Conservation (phyloP, 2,797 vertebrate genomes). For the Sphenodon punctatus region DNA sequence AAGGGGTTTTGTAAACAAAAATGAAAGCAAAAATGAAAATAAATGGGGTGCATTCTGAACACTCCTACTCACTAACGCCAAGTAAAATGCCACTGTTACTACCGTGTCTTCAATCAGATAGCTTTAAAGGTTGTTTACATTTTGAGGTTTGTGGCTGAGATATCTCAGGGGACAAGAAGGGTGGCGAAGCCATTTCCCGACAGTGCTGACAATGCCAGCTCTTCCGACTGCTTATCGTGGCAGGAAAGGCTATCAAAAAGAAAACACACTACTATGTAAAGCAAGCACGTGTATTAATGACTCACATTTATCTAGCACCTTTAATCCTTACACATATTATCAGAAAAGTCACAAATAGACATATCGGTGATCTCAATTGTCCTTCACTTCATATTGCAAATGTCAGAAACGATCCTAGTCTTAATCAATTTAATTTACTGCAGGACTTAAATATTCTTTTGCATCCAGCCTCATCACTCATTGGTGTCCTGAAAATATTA, state of each 20-base stretch:
- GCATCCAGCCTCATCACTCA: constrained; percentile 25
- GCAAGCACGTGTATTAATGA: background rate
- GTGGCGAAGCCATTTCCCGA: background rate
- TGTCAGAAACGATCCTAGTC: constrained; percentile 47
- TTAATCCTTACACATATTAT: constrained; percentile 34
- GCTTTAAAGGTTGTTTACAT: background rate
- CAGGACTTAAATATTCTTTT: constrained; percentile 50
- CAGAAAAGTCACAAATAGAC: constrained; percentile 35
- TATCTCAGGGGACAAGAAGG: background rate
- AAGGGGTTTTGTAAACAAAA: too few relatives aligned
- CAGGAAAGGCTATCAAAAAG: background rate
- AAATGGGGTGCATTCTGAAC: too few relatives aligned
- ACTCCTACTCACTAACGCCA: too few relatives aligned
- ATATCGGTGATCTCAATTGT: constrained; percentile 38
- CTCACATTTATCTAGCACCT: constrained; percentile 40
- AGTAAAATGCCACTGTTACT: too few relatives aligned
- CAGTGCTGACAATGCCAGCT: background rate
- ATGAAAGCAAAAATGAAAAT: too few relatives aligned
- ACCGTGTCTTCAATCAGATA: too few relatives aligned
- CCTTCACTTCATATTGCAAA: constrained; percentile 60
- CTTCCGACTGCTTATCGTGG: constrained; percentile 14
- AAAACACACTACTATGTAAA: constrained; percentile 5
- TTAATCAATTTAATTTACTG: constrained; percentile 63
- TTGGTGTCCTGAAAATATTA: constrained; percentile 46
- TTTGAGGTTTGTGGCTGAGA: background rate